Base-by-base conservation (phyloP, 2,797 vertebrate genomes). In the Lagocephalus sceleratus region DNA sequence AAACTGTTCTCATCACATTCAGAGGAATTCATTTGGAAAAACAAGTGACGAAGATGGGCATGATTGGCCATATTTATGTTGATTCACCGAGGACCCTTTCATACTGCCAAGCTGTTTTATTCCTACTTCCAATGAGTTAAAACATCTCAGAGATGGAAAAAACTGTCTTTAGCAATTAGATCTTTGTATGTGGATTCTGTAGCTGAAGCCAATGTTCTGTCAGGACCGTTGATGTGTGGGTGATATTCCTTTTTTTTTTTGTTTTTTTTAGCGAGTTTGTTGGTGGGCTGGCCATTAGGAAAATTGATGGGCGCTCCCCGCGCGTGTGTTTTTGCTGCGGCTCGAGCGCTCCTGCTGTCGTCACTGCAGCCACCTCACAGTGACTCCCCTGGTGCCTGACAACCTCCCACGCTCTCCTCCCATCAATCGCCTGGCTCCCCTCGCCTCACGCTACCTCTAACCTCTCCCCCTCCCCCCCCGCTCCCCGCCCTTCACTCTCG, bases 381-480 rank as follows among this genome's bases (percentile, higher is more conserved):
- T 80, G 84, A 84, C 85, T 89, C 86, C 85, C 83, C 64, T 70
- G 83, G 79, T 86, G 70, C 79, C 85, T 83, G 85, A 85, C 87
- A 85, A 49, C 83, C 83, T 81, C 84, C 83, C 85, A 81, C 87
- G 51, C 77, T 59, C 72, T 55, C 57, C 42, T 11, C 66, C 67
- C 68, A 60, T 60, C 67, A 53, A 54, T 78, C 64, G 73, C 63
- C 68, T 58, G 53, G 57, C 66, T 53, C 56, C 47, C 3, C 57
- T 72, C 63, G 3, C 54, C 63, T 58, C 35, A n/a, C 53, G 66
- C 71, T 54, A 71, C 69, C 70, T 35, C 11, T 39, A 56, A 53
- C 45, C 56, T 20, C 58, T 8, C 35, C 47, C 46, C 6, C 10
- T 9, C 32, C 35, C 40, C 5, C 8, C 19, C 19, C 42, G 15